Evolutionary conservation across 1,140 invertebrate genomes (phyloP).

Genomic region (Marisa cornuarietis): DNA sequence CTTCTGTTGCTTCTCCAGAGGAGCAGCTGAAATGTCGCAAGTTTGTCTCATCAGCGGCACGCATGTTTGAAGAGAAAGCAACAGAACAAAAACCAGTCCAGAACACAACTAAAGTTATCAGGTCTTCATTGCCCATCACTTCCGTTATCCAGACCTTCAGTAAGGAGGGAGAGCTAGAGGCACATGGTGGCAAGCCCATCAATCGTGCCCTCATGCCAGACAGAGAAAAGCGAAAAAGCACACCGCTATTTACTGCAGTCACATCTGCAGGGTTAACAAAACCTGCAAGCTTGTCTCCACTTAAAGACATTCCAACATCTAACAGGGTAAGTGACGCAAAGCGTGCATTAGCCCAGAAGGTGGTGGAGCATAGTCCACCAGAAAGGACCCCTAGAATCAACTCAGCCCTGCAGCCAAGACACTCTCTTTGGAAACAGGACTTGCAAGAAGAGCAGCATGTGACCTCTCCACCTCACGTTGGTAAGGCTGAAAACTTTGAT

Average conservation of each 20-base stretch:
- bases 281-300: neutral
- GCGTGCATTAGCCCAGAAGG: neutral
- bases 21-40: constrained; percentile 17
- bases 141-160: constrained; percentile 8
- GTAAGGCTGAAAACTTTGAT: neutral
- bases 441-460: neutral
- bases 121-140: constrained; percentile 3
- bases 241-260: neutral
- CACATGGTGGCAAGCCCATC: constrained; percentile 3
- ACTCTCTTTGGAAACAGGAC: neutral
- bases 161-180: neutral
- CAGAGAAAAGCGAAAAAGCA: constrained; percentile 21
- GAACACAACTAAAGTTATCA: neutral
- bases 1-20: neutral
- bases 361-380: neutral
- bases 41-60: constrained; percentile 16
- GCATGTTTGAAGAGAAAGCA: constrained; percentile 19
- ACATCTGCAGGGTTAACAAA: constrained; percentile 7
- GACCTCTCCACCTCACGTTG: neutral
- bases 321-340: neutral
- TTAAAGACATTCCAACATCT: neutral
- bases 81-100: constrained; percentile 9
- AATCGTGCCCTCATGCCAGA: constrained; percentile 20
- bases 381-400: constrained; percentile 10
- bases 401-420: constrained; percentile 21